Base-by-base conservation (phyloP, 1,140 invertebrate genomes). In the Drosophila lowei region DNA sequence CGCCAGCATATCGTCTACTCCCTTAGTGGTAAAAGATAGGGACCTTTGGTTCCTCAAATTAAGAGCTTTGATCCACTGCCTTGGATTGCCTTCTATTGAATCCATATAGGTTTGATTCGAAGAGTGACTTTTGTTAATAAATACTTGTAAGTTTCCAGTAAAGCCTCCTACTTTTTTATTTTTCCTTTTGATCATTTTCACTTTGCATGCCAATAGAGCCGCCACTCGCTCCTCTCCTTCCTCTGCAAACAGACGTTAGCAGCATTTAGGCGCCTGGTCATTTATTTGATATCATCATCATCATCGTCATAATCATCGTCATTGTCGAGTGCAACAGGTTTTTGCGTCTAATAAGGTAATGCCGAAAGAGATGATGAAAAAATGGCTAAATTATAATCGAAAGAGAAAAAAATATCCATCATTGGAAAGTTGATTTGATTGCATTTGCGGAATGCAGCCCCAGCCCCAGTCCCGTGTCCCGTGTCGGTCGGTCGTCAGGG, bases 351-450 rank as follows among this genome's bases (percentile, higher is more conserved):
- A 81, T 81, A 81, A 81, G 79, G 74, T 74, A 78, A 63, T 72
- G 47, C 54, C 16, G 59, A 80, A 77, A 76, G 43, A 57, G 41
- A 61, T 23, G 28, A 56, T 15, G 44, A 56, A 60, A 79, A 81
- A 81, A 74, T 74, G 13, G 68, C 63, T 50, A 81, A 81, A 81
- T 83, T 78, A 83, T 81, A 70, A 77, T 78, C 60, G 60, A 67
- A 60, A 77, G 78, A 83, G 80, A 76, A 81, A 63, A 47, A 65
- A 63, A 73, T 62, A 83, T 83, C 48, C 79, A 83, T 81, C 79
- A 81, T 83, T 81, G 79, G 79, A 81, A 81, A 81, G 79, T 81
- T 81, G 79, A 83, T 83, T 81, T 83, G 79, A 83, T 81, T 83
- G 79, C 68, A 78, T 74, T 73, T 78, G 70, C 57, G 79, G 79